Conservation (phyloP, 2,113 vertebrate species). For the Hydrolagus affinis region DNA sequence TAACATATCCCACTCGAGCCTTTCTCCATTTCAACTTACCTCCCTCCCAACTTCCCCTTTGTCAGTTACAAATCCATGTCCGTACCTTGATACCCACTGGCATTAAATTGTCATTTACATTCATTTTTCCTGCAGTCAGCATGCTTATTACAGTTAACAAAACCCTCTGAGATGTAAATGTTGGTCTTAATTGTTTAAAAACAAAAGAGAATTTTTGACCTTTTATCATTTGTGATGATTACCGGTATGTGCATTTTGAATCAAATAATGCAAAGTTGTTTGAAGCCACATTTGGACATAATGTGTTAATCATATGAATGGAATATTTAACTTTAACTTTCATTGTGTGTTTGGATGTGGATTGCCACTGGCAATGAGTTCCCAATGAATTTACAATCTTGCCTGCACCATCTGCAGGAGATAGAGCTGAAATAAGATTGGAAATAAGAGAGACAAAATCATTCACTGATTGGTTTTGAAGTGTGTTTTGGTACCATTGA, state of each 20-base stretch:
- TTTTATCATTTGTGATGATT: not conserved
- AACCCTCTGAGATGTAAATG: too few species aligned
- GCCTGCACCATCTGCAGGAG: not conserved
- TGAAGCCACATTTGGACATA: not conserved
- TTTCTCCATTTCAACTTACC: too few species aligned
- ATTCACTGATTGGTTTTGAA: too few species aligned
- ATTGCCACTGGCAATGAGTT: not conserved
- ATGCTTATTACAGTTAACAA: too few species aligned
- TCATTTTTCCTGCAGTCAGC: too few species aligned
- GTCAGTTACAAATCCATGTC: too few species aligned
- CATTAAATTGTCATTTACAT: too few species aligned
- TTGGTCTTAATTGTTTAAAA: too few species aligned
- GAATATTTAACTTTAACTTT: not conserved
- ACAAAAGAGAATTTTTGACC: not conserved
- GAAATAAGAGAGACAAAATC: not conserved
- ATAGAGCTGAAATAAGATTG: not conserved
- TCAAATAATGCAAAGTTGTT: not conserved
- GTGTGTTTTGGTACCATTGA: too few species aligned
- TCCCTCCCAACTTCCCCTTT: too few species aligned
- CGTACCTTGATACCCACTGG: too few species aligned
- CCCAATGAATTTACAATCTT: not conserved
- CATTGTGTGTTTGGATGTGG: not conserved
- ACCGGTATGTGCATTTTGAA: not conserved
- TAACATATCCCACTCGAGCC: too few species aligned
- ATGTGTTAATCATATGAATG: not conserved